phyloP scores from a whole-genome alignment of 2,113 vertebrate genomes.

The Echinops telfairi region DNA sequence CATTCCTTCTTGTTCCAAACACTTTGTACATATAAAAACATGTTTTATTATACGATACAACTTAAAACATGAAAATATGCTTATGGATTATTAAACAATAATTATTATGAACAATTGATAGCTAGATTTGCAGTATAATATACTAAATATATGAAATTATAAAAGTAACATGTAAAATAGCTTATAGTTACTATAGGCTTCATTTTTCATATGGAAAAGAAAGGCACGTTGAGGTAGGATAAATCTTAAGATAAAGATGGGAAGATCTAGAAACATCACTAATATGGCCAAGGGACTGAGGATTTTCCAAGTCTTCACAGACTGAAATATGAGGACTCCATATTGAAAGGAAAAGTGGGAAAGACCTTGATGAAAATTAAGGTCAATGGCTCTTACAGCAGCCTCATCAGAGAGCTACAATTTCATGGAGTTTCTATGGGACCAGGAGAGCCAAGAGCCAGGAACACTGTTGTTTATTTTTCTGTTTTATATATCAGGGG shows the following conservation, averaged over 20 bases:
- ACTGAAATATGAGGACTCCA: not conserved
- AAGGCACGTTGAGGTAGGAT: not conserved
- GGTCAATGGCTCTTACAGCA: not conserved
- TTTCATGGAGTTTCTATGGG: not conserved
- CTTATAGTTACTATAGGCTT: not conserved
- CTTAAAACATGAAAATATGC: not conserved
- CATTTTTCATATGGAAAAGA: not conserved
- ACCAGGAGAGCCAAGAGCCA: not conserved
- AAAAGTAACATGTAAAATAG: too few relatives aligned
- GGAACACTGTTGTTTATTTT: not conserved
- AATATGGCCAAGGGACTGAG: not conserved
- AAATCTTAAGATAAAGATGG: not conserved
- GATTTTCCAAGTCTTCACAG: not conserved
- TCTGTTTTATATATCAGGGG: not conserved
- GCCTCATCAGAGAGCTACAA: not conserved
- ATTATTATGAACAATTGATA: too few relatives aligned
- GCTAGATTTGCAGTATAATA: too few relatives aligned
- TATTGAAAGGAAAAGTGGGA: not conserved
- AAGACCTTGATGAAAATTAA: constrained; percentile 6
- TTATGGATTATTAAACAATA: too few relatives aligned
- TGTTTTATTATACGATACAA: not conserved
- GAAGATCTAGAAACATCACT: not conserved
- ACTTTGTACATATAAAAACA: constrained; percentile 20
- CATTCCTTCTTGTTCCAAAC: not conserved
- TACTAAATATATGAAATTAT: too few relatives aligned